Conservation (phyloP, 1,140 invertebrate species). For the Anthonomus grandis region DNA sequence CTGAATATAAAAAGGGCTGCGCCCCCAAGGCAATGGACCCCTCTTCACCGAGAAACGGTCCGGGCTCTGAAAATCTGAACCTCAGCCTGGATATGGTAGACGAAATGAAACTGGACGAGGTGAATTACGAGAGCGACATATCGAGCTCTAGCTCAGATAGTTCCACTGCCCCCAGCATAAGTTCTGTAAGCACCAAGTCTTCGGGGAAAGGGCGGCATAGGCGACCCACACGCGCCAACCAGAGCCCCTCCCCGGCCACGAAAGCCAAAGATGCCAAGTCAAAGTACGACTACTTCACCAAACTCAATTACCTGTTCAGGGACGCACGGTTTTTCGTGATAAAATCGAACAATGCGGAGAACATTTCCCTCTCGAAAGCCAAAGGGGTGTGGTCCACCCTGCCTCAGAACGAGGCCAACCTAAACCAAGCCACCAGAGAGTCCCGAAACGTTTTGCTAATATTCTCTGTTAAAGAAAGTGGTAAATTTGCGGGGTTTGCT, state of each 20-base stretch:
- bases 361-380: constrained; percentile 89
- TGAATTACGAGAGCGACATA: constrained; percentile 70
- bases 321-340: constrained; percentile 96
- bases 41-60: too few species aligned
- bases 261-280: constrained; percentile 54
- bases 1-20: too few species aligned
- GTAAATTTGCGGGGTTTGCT: constrained; percentile 90
- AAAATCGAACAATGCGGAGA: constrained; percentile 97
- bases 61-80: constrained; percentile 47
- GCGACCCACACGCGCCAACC: constrained; percentile 52
- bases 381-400: constrained; percentile 98
- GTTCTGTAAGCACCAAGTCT: constrained; percentile 65
- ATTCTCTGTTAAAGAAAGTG: constrained; percentile 97
- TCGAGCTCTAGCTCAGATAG: constrained; percentile 66
- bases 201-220: constrained; percentile 54
- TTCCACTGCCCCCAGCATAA: constrained; percentile 68
- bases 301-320: constrained; percentile 91
- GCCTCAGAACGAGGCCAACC: constrained; percentile 93
- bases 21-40: too few species aligned
- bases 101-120: constrained; percentile 48
- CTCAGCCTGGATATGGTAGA: constrained; percentile 47
- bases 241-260: constrained; percentile 54
- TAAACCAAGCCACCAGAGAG: constrained; percentile 91
- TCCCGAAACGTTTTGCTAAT: constrained; percentile 92
- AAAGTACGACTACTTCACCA: constrained; percentile 82